These are phyloP conservation scores for Hemithea aestivaria DNA, from an alignment of 2,888 invertebrate species.

Conservation along the genomic window DNA sequence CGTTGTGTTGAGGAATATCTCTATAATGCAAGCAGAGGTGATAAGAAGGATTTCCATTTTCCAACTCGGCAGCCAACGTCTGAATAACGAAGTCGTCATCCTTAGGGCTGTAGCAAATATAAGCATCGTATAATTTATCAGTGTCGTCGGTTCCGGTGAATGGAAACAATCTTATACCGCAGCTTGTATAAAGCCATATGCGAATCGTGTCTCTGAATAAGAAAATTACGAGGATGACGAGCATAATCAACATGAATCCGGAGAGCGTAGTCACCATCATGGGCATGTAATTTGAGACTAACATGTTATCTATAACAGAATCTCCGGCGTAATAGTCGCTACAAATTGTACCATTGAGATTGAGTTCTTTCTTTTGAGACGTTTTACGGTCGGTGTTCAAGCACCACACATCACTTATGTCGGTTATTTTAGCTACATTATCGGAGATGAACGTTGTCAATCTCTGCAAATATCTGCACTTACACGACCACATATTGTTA, in stretches of 20 bases:
- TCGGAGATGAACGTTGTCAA: constrained; percentile 89
- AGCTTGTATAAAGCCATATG: constrained; percentile 92
- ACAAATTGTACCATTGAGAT: constrained; percentile 91
- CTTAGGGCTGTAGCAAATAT: constrained; percentile 94
- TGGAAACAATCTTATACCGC: constrained; percentile 90
- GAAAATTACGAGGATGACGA: constrained; percentile 88
- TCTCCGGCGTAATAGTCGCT: constrained; percentile 91
- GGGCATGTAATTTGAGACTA: constrained; percentile 90
- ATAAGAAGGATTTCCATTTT: constrained; percentile 88
- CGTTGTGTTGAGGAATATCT: constrained; percentile 86
- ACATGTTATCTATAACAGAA: constrained; percentile 88
- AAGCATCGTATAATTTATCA: constrained; percentile 95
- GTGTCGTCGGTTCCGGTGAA: constrained; percentile 86
- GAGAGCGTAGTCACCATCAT: constrained; percentile 89
- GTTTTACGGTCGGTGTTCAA: constrained; percentile 84
- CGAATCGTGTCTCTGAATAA: constrained; percentile 91
- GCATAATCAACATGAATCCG: constrained; percentile 86
- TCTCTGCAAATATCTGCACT: constrained; percentile 91
- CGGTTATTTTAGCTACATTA: constrained; percentile 86
- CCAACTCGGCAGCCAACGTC: constrained; percentile 90
- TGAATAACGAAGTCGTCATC: constrained; percentile 95
- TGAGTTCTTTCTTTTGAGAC: constrained; percentile 86
- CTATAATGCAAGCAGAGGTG: constrained; percentile 93
- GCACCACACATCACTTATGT: constrained; percentile 87
- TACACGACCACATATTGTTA: constrained; percentile 94